phyloP scores from a whole-genome alignment of 2,888 invertebrate genomes.

The Asteroscopus sphinx region DNA sequence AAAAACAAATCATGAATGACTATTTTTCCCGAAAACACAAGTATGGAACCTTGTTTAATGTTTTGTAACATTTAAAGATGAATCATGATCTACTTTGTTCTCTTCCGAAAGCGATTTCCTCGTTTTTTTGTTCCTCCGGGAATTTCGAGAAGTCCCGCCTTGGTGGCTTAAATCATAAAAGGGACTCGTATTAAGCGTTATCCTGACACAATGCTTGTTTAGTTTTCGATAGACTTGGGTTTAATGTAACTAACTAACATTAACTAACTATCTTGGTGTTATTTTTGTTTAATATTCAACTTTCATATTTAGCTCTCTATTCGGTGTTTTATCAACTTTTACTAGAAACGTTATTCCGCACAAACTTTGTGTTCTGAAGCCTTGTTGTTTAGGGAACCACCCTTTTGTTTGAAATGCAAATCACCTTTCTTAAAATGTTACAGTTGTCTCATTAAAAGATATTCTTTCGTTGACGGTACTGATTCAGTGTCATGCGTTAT shows the following conservation, averaged over 20 bases:
- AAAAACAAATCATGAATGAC: too few species aligned
- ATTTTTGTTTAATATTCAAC: background rate
- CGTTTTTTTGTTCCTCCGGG: constrained; percentile 20
- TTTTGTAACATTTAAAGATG: constrained; percentile 15
- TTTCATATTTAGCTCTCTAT: background rate
- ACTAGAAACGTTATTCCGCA: background rate
- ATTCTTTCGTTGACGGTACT: too few species aligned
- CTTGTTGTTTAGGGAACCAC: too few species aligned
- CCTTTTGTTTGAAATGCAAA: too few species aligned
- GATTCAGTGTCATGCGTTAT: too few species aligned
- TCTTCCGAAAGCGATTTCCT: constrained; percentile 10
- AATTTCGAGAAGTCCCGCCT: constrained; percentile 20
- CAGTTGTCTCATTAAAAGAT: too few species aligned
- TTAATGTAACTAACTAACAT: too few species aligned
- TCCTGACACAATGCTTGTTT: constrained; percentile 3
- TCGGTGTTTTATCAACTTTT: constrained; percentile 3
- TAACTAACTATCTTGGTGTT: too few species aligned
- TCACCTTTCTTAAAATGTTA: too few species aligned
- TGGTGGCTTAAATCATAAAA: constrained; percentile 24
- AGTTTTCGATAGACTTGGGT: too few species aligned
- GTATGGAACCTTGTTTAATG: background rate
- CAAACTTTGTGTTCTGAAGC: background rate
- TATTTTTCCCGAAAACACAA: background rate
- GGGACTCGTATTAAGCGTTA: constrained; percentile 12
- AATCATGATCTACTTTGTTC: constrained; percentile 40